Conservation (phyloP, 2,797 vertebrate species). For the Falco rusticolus region DNA sequence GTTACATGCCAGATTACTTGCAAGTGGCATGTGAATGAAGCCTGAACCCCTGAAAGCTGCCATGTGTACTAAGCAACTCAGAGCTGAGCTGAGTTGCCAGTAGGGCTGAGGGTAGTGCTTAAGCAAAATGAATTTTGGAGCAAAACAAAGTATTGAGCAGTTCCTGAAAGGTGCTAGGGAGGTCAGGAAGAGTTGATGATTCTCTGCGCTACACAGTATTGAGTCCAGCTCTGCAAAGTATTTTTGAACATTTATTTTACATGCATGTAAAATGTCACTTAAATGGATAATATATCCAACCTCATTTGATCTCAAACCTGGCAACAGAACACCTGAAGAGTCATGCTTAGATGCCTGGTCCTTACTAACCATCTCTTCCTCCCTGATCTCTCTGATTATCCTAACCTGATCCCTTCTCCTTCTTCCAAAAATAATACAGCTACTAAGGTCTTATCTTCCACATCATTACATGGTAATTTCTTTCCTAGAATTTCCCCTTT, state of each 20-base stretch:
- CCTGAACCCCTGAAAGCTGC: not conserved
- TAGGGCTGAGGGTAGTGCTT: not conserved
- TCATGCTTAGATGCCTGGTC: not conserved
- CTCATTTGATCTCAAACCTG: not conserved
- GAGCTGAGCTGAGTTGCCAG: not conserved
- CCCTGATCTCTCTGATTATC: not conserved
- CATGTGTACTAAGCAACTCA: not conserved
- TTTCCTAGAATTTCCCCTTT: not conserved
- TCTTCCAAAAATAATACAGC: not conserved
- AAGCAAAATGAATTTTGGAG: not conserved
- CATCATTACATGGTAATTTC: not conserved
- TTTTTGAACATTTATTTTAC: not conserved
- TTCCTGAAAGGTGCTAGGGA: not conserved
- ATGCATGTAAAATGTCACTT: not conserved
- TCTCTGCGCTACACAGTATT: not conserved
- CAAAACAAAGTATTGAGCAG: not conserved
- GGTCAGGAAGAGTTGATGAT: not conserved
- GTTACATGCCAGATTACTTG: not conserved
- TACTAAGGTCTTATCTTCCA: not conserved
- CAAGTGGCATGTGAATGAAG: not conserved
- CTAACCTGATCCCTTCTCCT: not conserved
- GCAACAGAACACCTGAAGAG: not conserved
- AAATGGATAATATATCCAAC: not conserved
- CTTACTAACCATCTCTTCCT: not conserved
- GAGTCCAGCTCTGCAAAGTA: not conserved